Conservation (phyloP, 2,888 invertebrate genomes). For the Syrista parreyssii region DNA sequence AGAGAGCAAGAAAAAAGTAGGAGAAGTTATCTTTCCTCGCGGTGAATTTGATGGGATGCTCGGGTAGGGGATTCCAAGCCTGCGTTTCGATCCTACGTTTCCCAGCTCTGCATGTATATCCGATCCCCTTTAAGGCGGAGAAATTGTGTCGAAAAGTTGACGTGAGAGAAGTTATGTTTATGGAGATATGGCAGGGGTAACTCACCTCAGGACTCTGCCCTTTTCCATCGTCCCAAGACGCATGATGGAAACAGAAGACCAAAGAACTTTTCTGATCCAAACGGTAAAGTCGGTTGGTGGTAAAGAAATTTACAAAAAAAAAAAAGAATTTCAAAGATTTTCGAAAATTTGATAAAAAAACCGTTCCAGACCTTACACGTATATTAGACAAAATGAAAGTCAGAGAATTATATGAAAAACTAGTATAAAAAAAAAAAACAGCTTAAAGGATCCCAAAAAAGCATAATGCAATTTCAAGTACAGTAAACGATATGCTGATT, state of each 20-base stretch:
- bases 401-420: no score
- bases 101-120: slow-evolving; percentile 8
- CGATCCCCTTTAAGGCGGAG: slow-evolving; percentile 25
- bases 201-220: slow-evolving; percentile 16
- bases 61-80: not conserved
- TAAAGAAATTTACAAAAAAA: not conserved
- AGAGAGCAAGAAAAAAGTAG: not conserved
- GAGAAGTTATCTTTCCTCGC: slow-evolving; percentile 8
- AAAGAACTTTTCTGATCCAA: not conserved
- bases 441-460: no score
- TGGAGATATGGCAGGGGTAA: slow-evolving; percentile 40
- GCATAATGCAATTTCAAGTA: no score
- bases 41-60: slow-evolving; percentile 1
- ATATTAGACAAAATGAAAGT: not conserved
- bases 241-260: not conserved
- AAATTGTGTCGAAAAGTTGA: slow-evolving; percentile 33
- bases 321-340: not conserved
- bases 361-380: not conserved
- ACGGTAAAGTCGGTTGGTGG: not conserved
- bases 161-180: slow-evolving; percentile 30
- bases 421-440: no score
- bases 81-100: not conserved
- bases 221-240: slow-evolving; percentile 9
- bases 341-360: not conserved
- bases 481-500: no score